Evolutionary conservation across 2,113 vertebrate species (phyloP).

Genomic region (Physeter macrocephalus): DNA sequence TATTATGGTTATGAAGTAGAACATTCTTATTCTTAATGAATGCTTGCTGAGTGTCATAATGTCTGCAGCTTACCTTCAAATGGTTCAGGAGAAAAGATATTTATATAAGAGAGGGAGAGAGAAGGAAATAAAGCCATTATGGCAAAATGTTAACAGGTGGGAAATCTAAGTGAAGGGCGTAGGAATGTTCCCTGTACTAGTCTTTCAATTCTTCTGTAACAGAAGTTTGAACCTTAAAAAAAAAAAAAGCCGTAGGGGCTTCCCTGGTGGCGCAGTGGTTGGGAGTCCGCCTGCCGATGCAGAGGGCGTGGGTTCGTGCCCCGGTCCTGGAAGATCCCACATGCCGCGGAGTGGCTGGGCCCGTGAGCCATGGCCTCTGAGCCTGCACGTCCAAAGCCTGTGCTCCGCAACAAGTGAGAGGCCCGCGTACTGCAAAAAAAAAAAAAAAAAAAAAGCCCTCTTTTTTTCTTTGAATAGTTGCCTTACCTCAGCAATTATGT

Average conservation of each 20-base stretch:
- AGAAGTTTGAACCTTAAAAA: not conserved
- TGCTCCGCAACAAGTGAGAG: no score
- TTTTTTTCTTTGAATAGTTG: conserved; percentile 20
- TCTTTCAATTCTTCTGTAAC: not conserved
- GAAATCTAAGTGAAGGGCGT: not conserved
- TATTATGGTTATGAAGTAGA: not conserved
- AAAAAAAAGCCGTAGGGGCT: no score
- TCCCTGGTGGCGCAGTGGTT: no score
- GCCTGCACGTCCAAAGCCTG: no score
- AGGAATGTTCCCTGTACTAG: not conserved
- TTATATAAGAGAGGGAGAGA: not conserved
- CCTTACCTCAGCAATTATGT: not conserved
- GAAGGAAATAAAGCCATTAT: not conserved
- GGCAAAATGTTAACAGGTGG: not conserved
- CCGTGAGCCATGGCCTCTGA: no score
- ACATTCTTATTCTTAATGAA: not conserved
- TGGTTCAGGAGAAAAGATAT: not conserved
- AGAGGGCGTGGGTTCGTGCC: no score
- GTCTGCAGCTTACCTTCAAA: conserved; percentile 10
- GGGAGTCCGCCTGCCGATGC: no score
- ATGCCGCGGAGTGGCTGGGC: no score
- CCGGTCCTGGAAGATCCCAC: no score
- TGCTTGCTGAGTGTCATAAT: not conserved
- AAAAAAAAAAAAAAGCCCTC: not conserved
- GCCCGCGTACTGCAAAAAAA: no score